phyloP scores from a whole-genome alignment of 2,888 invertebrate genomes.

The Dryococelus australis region DNA sequence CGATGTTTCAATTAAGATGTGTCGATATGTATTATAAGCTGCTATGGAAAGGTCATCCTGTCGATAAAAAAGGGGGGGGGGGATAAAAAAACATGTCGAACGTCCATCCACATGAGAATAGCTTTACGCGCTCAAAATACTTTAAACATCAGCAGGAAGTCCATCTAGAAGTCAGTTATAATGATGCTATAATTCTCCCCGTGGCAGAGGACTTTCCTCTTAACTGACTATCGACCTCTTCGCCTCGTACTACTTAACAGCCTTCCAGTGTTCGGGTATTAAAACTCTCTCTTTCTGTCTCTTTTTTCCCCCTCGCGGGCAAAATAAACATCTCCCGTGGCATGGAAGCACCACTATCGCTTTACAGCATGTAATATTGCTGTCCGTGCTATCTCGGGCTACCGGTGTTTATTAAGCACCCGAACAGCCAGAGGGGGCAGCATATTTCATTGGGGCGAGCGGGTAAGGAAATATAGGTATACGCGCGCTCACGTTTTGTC shows the following conservation, averaged over 20 bases:
- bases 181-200: background rate
- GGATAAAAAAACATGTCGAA: background rate
- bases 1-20: background rate
- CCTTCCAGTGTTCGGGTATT: constrained; percentile 16
- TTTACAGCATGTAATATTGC: constrained; percentile 16
- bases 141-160: background rate
- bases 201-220: background rate
- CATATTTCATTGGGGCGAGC: background rate
- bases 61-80: too few relatives aligned
- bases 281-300: background rate
- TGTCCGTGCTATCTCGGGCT: background rate
- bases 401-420: constrained; percentile 11
- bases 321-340: background rate
- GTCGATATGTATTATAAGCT: background rate
- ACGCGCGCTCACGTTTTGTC: background rate
- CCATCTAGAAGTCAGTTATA: constrained; percentile 9
- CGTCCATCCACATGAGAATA: background rate
- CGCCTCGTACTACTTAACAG: constrained; percentile 2
- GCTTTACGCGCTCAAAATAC: background rate
- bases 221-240: background rate
- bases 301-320: background rate
- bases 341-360: background rate
- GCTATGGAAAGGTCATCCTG: background rate
- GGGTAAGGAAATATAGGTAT: background rate
- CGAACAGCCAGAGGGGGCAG: background rate